Evolutionary conservation across 2,113 vertebrate genomes (phyloP), one percentile per base, ranked within the genome.

Genomic region (Mormyrus lacerda): DNA sequence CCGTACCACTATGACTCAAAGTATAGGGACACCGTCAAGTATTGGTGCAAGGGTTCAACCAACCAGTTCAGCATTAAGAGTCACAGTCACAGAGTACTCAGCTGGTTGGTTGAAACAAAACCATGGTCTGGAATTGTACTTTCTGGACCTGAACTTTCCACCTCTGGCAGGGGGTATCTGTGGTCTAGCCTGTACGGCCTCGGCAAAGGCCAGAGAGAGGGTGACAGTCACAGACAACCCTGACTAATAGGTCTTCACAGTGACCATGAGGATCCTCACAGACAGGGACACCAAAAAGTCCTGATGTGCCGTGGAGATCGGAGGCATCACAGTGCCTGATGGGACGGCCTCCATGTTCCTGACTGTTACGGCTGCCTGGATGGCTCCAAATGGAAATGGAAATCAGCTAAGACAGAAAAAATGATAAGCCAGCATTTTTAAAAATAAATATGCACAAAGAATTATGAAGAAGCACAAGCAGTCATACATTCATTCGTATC

Each of bases 241-340:
- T 44, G 39, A 48, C 47, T 7, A 48, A 7, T 7, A 48, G 47
- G 47, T 48, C 47, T 48, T 9, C 47, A 48, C 47, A 21, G 90
- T 90, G 45, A 90, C 73, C 19, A 73, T 90, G 90, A 88, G 83
- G 21, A 51, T 42, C 31, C 51, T 88, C 55, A 35, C 21, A 31
- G 27, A 10, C 2, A 45, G 39, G 45, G 87, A 88, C 61, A 21
- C 42, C 45, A 58, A 44, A 45, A 65, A 45, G 79, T 90, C 88
- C 87, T 90, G 90, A 87, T 90, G 90, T 88, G 90, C 55, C 6
- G 61, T 90, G 17, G 44, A 88, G 87, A 48, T 88, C 21, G 58
- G 42, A 8, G 58, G 87, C 31, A 17, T 44, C 39, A 17, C 1
- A 7, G 61, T 6, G 11, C 87, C 55, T 27, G 87, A 88, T 19